Conservation (phyloP, 2,888 invertebrate genomes). For the Synanthedon vespiformis region DNA sequence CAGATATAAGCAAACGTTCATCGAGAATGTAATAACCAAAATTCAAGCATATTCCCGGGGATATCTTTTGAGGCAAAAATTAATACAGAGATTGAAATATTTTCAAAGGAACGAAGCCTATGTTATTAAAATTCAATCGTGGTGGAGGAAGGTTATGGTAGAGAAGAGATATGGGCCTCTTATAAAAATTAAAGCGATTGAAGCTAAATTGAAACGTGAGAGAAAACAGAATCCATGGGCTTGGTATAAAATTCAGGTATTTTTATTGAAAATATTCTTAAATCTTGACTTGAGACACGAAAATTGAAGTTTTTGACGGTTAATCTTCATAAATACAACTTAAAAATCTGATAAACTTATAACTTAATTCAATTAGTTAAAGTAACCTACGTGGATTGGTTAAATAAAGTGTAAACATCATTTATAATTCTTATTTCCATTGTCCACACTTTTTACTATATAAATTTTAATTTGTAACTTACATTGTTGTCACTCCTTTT, state of each 20-base stretch:
- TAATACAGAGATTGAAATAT: conserved; percentile 44
- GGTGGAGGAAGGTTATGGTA: conserved; percentile 70
- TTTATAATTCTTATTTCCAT: too few species aligned
- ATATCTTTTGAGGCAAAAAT: conserved; percentile 63
- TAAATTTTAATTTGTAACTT: too few species aligned
- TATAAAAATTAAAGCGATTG: conserved; percentile 51
- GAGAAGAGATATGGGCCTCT: conserved; percentile 53
- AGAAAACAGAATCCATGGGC: conserved; percentile 51
- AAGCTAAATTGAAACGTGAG: conserved; percentile 42
- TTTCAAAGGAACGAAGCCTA: conserved; percentile 48
- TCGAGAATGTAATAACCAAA: conserved; percentile 55
- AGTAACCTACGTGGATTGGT: too few species aligned
- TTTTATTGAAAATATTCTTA: background rate
- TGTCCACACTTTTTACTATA: too few species aligned
- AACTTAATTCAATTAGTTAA: too few species aligned
- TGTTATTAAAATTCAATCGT: conserved; percentile 70
- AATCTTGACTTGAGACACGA: too few species aligned
- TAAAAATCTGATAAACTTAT: too few species aligned
- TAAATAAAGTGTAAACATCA: too few species aligned
- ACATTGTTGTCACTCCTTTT: too few species aligned
- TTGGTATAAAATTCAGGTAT: conserved; percentile 65
- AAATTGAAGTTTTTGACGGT: too few species aligned
- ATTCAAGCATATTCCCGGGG: conserved; percentile 74
- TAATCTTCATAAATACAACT: too few species aligned
- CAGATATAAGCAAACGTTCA: conserved; percentile 43